Percentiles rank a stretch among this genome's conserved stretches.
Conservation (phyloP, 2,797 vertebrate genomes). For the Falco concolor region DNA sequence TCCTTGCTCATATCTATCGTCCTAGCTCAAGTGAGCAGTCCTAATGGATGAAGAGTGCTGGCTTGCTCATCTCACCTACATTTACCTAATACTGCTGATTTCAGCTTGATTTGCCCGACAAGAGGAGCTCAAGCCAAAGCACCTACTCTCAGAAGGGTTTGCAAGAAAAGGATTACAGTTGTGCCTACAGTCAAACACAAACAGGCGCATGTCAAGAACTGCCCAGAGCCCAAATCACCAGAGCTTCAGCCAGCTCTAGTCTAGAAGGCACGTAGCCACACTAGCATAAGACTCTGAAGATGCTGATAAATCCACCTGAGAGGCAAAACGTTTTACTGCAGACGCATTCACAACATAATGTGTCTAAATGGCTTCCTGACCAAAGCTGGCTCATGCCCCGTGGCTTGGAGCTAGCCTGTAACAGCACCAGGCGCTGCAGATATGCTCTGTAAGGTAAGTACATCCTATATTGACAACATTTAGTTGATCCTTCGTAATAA, state of each 20-base stretch:
- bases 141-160: neutral
- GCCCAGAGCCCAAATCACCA: neutral
- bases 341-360: neutral
- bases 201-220: neutral
- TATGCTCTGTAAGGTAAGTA: neutral
- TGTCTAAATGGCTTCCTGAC: neutral
- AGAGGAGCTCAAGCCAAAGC: neutral
- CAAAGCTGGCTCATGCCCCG: neutral
- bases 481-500: neutral
- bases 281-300: neutral
- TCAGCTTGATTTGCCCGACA: neutral
- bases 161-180: neutral
- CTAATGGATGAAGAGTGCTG: neutral
- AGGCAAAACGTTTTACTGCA: neutral
- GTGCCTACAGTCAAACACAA: neutral
- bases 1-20: neutral
- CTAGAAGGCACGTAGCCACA: neutral
- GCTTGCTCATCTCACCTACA: neutral
- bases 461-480: neutral
- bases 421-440: neutral
- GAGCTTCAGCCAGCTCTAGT: neutral
- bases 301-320: neutral
- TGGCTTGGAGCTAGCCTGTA: neutral
- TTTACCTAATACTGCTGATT: slow-evolving; percentile 15
- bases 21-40: neutral